phyloP scores from a whole-genome alignment of 2,797 vertebrate genomes.

The Threskiornis aethiopicus region DNA sequence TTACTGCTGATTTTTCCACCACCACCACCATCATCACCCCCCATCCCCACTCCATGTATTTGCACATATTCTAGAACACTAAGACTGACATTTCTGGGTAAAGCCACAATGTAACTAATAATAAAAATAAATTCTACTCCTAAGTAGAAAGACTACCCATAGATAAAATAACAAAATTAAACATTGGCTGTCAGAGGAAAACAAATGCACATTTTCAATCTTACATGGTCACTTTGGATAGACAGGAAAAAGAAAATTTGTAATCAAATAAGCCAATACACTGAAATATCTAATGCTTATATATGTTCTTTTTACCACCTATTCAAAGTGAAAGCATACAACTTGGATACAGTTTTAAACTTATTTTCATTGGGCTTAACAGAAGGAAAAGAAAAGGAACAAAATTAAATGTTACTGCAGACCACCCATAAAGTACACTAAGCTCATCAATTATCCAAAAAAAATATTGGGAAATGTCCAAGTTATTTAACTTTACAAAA shows the following conservation, averaged over 20 bases:
- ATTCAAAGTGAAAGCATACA: background rate
- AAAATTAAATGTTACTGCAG: background rate
- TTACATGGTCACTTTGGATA: background rate
- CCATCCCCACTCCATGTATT: background rate
- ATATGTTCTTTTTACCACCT: background rate
- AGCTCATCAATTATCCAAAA: background rate
- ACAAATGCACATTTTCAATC: background rate
- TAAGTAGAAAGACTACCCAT: background rate
- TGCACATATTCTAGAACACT: background rate
- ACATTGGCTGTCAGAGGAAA: background rate
- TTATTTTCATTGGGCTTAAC: background rate
- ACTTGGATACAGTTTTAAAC: background rate
- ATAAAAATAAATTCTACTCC: background rate
- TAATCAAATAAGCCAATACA: background rate
- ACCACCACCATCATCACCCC: background rate
- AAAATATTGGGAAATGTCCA: background rate
- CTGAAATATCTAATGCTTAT: background rate
- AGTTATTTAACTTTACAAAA: background rate
- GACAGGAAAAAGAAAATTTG: background rate
- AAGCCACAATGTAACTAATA: background rate
- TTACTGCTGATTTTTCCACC: background rate
- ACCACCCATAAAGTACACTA: background rate
- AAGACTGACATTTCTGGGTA: background rate
- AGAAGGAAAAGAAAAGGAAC: background rate
- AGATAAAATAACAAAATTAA: background rate